phyloP scores from a whole-genome alignment of 2,888 invertebrate genomes.

The Caenorhabditis sp. region DNA sequence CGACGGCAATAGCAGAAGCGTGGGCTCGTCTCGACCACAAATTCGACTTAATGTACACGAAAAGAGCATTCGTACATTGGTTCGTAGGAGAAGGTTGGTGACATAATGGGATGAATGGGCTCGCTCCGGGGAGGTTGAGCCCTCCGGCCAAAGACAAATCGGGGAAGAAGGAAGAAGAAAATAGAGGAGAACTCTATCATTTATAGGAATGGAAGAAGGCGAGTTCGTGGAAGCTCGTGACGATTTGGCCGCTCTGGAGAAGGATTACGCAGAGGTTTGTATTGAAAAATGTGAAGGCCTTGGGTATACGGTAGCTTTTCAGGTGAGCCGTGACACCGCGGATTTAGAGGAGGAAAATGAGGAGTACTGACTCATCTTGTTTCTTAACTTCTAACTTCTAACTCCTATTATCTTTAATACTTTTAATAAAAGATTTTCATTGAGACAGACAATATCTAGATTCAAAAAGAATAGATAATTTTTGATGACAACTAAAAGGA shows the following conservation, averaged over 20 bases:
- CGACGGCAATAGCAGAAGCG: conserved; percentile 89
- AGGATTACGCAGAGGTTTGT: conserved; percentile 55
- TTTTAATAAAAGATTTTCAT: no score
- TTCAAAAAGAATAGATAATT: no score
- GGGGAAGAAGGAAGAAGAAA: no score
- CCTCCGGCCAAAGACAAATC: no score
- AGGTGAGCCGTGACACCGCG: conserved; percentile 53
- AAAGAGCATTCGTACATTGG: conserved; percentile 69
- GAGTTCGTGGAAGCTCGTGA: conserved; percentile 68
- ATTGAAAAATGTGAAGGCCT: no score
- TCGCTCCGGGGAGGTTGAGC: background rate
- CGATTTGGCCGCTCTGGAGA: conserved; percentile 58
- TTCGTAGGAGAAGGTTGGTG: conserved; percentile 64
- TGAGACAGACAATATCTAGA: no score
- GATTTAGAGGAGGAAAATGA: conserved; percentile 57
- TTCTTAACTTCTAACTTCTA: background rate
- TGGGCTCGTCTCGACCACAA: conserved; percentile 88
- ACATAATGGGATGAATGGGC: conserved; percentile 8
- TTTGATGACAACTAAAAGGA: no score
- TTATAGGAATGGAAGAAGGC: conserved; percentile 72
- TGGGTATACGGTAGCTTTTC: no score
- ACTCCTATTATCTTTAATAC: conserved; percentile 6
- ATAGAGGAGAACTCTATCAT: background rate
- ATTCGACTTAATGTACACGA: conserved; percentile 79
- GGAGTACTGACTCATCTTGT: conserved; percentile 19